Base-by-base conservation (phyloP, 1,140 invertebrate genomes). In the Linepithema humile region DNA sequence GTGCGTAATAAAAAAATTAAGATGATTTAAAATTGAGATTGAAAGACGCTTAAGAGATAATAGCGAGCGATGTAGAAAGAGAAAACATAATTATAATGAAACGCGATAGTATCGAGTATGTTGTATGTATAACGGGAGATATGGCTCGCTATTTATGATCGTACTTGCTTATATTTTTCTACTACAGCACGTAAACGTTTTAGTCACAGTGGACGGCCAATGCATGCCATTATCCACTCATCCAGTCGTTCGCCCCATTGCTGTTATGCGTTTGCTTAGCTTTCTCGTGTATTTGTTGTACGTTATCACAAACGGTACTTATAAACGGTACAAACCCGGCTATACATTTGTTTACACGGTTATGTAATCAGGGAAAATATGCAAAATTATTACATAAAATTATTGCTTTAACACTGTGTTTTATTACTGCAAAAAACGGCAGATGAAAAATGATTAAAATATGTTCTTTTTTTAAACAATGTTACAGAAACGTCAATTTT, bases 341-440 rank as follows among this genome's bases (percentile, higher is more conserved):
- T 20, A 20, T 17, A 29, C n/a, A n/a, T 72, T 72, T 72, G 48
- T 72, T 70, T 38, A 72, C n/a, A 72, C 17, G n/a, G 20, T 40
- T 40, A 64, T 15, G n/a, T 40, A 40, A 64, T n/a, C n/a, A 40
- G 2, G 20, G 9, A 15, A 43, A 64, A 43, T 23, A 1, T 15
- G 7, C 0, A n/a, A 3, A 20, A 29, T n/a, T n/a, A n/a, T n/a
- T n/a, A n/a, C n/a, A n/a, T n/a, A n/a, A n/a, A n/a, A n/a, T n/a
- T n/a, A n/a, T n/a, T n/a, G n/a, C n/a, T n/a, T n/a, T n/a, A n/a
- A n/a, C n/a, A n/a, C n/a, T n/a, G n/a, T n/a, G n/a, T n/a, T n/a
- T n/a, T n/a, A n/a, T n/a, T n/a, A n/a, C n/a, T n/a, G n/a, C n/a
- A n/a, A n/a, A n/a, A n/a, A n/a, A n/a, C n/a, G n/a, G n/a, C n/a